Conservation (phyloP, 2,888 invertebrate species). For the Steinernema carpocapsae region DNA sequence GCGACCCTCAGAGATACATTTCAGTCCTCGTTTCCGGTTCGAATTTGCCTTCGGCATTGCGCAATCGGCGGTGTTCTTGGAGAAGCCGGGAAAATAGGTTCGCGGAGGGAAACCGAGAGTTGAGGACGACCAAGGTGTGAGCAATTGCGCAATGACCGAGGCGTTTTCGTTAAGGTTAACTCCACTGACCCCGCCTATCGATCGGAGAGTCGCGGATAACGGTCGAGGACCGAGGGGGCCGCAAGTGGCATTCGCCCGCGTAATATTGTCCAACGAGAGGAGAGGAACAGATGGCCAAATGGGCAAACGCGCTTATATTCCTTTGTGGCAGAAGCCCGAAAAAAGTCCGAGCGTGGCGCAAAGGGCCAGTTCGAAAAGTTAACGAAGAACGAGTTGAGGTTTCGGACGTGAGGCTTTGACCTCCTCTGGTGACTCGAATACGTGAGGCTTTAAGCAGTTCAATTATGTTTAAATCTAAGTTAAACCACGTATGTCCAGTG, state of each 20-base stretch:
- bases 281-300: constrained; percentile 16
- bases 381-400: too few species aligned
- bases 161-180: constrained; percentile 24
- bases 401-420: too few species aligned
- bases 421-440: too few species aligned
- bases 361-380: not conserved
- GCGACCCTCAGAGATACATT: not conserved
- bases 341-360: not conserved
- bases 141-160: constrained; percentile 9
- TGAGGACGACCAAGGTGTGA: constrained; percentile 25
- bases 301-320: constrained; percentile 1
- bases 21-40: not conserved
- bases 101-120: not conserved
- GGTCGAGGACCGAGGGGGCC: not conserved
- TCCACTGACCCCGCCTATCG: constrained; percentile 16
- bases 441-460: too few species aligned
- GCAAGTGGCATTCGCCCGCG: constrained; percentile 17
- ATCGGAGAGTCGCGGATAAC: constrained; percentile 10
- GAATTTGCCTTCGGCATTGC: not conserved
- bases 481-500: too few species aligned
- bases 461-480: too few species aligned
- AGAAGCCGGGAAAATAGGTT: not conserved
- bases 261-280: constrained; percentile 2
- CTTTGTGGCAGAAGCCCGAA: constrained; percentile 7
- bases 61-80: not conserved